Evolutionary conservation across 1,140 invertebrate species (phyloP).

Genomic region (Drosophila carrolli): DNA sequence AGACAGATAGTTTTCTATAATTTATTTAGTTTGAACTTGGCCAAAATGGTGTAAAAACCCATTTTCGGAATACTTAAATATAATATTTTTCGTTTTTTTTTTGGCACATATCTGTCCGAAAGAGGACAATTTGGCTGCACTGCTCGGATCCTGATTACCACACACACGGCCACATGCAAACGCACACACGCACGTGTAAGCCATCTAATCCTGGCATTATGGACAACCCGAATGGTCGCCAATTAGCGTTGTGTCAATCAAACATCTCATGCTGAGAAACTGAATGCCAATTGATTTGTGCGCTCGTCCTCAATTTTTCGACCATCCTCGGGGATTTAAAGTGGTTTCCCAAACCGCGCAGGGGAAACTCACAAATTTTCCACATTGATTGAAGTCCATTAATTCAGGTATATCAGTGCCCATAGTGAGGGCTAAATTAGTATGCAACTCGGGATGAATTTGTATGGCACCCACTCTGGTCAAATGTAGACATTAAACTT

Average conservation of each 20-base stretch:
- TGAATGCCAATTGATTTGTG: constrained; percentile 42
- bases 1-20: too few relatives aligned
- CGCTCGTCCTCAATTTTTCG: constrained; percentile 17
- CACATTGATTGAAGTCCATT: constrained; percentile 31
- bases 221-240: constrained; percentile 32
- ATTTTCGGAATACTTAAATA: too few relatives aligned
- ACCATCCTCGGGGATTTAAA: background rate
- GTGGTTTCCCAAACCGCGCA: background rate
- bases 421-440: constrained; percentile 5
- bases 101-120: background rate
- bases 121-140: background rate
- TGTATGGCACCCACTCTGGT: background rate
- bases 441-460: background rate
- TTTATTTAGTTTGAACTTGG: too few relatives aligned
- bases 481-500: too few relatives aligned
- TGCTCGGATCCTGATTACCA: constrained; percentile 5
- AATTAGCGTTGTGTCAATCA: constrained; percentile 62
- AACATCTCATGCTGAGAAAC: constrained; percentile 3
- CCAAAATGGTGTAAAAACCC: too few relatives aligned
- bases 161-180: background rate
- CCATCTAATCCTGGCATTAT: constrained; percentile 42
- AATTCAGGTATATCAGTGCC: constrained; percentile 19
- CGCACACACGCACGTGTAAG: constrained; percentile 14
- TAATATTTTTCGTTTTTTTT: too few relatives aligned
- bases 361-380: constrained; percentile 29